A percentile compares a stretch with the other conserved stretches of the same genome.
Conservation (phyloP, 2,113 vertebrate genomes). For the Ondatra zibethicus region DNA sequence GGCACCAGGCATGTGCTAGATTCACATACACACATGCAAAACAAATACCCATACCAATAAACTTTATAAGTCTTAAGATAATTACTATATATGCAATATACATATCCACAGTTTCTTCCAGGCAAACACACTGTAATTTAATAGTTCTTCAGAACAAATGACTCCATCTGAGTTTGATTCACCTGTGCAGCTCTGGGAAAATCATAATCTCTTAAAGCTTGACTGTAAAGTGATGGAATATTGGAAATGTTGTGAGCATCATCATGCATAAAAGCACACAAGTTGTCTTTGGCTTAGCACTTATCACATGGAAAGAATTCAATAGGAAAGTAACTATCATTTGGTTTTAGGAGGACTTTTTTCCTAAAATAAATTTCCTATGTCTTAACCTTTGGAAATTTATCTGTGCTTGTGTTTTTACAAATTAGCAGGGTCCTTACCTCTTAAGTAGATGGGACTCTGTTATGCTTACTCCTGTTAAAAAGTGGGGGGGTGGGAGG, state of each 20-base stretch:
- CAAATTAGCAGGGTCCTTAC: not conserved
- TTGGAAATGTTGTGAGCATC: not conserved
- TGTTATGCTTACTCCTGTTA: not conserved
- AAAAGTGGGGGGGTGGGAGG: not conserved
- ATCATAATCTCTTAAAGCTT: not conserved
- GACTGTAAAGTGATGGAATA: not conserved
- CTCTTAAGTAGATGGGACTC: not conserved
- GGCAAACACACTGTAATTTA: not conserved
- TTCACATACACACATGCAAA: not conserved
- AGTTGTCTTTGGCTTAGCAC: not conserved
- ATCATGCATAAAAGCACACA: not conserved
- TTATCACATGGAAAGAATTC: not conserved
- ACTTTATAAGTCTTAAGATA: not conserved
- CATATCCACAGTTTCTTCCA: not conserved
- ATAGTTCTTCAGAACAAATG: not conserved
- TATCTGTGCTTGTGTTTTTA: not conserved
- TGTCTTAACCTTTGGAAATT: not conserved
- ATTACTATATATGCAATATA: not conserved
- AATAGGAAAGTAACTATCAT: not conserved
- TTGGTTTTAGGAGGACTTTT: slow-evolving; percentile 17
- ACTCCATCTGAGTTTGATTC: slow-evolving; percentile 13
- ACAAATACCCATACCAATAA: not conserved
- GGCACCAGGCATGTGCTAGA: not conserved
- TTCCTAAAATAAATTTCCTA: not conserved
- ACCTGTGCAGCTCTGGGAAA: not conserved